phyloP scores from a whole-genome alignment of 2,113 vertebrate species.

The Xenopus laevis region DNA sequence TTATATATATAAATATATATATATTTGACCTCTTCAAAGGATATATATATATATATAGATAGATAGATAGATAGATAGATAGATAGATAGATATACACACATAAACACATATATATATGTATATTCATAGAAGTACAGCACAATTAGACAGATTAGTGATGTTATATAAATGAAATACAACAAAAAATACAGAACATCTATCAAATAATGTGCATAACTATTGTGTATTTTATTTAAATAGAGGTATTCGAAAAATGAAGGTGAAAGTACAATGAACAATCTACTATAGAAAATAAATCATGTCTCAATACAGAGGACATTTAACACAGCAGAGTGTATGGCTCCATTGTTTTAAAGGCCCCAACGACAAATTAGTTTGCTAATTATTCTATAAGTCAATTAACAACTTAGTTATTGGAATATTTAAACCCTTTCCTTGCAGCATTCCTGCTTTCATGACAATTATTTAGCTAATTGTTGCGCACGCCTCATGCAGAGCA shows the following conservation, averaged over 20 bases:
- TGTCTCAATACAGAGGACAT: neutral
- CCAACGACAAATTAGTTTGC: slow-evolving; percentile 77
- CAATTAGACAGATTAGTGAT: too few species aligned
- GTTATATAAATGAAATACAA: too few species aligned
- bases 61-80: too few species aligned
- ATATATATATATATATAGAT: too few species aligned
- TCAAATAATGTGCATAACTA: too few species aligned
- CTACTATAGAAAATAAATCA: neutral
- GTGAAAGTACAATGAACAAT: neutral
- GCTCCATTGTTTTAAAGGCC: slow-evolving; percentile 70
- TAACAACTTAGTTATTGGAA: slow-evolving; percentile 76
- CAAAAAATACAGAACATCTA: too few species aligned
- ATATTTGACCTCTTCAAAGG: too few species aligned
- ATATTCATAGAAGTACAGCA: too few species aligned
- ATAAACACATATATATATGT: too few species aligned
- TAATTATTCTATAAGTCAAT: slow-evolving; percentile 81
- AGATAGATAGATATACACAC: too few species aligned
- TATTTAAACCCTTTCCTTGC: slow-evolving; percentile 74
- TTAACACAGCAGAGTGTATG: slow-evolving; percentile 57
- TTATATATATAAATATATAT: too few species aligned
- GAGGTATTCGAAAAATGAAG: neutral
- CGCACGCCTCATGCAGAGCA: slow-evolving; percentile 47
- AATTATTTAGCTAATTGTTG: slow-evolving; percentile 66
- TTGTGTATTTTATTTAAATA: too few species aligned
- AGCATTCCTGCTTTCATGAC: slow-evolving; percentile 60